phyloP scores from a whole-genome alignment of 1,140 invertebrate genomes.

The Battus philenor region DNA sequence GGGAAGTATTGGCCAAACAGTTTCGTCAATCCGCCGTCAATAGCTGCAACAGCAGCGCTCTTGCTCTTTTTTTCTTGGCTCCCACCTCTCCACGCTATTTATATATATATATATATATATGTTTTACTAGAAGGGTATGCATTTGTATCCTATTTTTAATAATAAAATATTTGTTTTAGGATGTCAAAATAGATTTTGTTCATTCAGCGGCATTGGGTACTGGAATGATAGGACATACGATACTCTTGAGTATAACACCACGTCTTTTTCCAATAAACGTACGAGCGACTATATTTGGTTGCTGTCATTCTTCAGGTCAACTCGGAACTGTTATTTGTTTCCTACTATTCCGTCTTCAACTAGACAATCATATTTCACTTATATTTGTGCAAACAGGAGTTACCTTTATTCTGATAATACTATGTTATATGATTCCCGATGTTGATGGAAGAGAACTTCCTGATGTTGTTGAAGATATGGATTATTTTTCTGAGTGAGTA shows the following conservation, averaged over 20 bases:
- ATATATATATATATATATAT: too few species aligned
- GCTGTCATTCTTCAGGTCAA: slow-evolving; percentile 47
- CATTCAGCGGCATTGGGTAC: slow-evolving; percentile 36
- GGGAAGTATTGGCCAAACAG: too few species aligned
- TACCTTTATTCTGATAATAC: slow-evolving; percentile 24
- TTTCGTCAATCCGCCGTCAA: too few species aligned
- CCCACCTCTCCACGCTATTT: too few species aligned
- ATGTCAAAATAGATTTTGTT: slow-evolving; percentile 18
- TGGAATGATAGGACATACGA: slow-evolving; percentile 34
- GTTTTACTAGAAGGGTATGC: too few species aligned
- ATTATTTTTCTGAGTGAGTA: slow-evolving; percentile 59
- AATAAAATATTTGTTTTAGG: too few species aligned
- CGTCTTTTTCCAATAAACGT: slow-evolving; percentile 52
- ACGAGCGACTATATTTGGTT: slow-evolving; percentile 46
- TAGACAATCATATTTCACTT: slow-evolving; percentile 24
- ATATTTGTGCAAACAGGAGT: slow-evolving; percentile 28
- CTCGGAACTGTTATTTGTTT: slow-evolving; percentile 49
- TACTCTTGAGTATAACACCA: slow-evolving; percentile 52
- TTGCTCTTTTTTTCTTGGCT: too few species aligned
- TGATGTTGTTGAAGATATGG: slow-evolving; percentile 59
- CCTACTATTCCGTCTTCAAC: slow-evolving; percentile 30
- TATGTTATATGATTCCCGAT: slow-evolving; percentile 42
- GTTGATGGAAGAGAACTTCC: slow-evolving; percentile 58
- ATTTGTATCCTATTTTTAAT: too few species aligned
- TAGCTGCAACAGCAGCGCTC: too few species aligned